Percentiles rank a stretch among this genome's conserved stretches.
Evolutionary conservation across 2,888 invertebrate species (phyloP).

Genomic region (Zygothrica quintamaculata): DNA sequence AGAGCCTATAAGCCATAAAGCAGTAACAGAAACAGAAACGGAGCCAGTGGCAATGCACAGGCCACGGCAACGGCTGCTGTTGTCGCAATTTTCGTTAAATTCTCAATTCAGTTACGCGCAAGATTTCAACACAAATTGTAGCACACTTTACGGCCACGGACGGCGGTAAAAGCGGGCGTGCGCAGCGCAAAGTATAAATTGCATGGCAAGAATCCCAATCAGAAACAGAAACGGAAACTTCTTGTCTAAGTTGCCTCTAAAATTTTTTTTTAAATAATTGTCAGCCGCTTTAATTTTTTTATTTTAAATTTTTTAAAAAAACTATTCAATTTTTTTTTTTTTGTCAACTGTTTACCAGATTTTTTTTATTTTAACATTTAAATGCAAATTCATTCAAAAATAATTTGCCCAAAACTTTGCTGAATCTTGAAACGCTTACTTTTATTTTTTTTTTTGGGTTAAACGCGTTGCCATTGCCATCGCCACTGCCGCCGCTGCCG

Average conservation of each 20-base stretch:
- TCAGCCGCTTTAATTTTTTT: constrained; percentile 28
- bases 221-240: constrained; percentile 52
- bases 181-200: constrained; percentile 60
- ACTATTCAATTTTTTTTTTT: not conserved
- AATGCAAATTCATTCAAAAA: constrained; percentile 10
- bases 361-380: not conserved
- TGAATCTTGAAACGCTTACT: constrained; percentile 28
- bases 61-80: constrained; percentile 50
- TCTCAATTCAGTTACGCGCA: constrained; percentile 76
- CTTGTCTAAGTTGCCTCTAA: constrained; percentile 37
- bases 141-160: constrained; percentile 62
- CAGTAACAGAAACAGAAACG: constrained; percentile 50
- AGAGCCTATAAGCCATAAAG: constrained; percentile 31
- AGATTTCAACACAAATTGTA: constrained; percentile 76
- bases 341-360: constrained; percentile 5
- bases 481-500: constrained; percentile 38
- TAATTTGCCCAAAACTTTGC: constrained; percentile 7
- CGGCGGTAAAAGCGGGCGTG: constrained; percentile 65
- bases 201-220: constrained; percentile 58
- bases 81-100: constrained; percentile 28
- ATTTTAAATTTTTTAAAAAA: not conserved
- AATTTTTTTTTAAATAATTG: constrained; percentile 54
- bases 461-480: constrained; percentile 36
- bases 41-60: constrained; percentile 67
- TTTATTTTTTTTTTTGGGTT: constrained; percentile 27